phyloP scores from a whole-genome alignment of 2,888 invertebrate species.

The Hedya salicella region DNA sequence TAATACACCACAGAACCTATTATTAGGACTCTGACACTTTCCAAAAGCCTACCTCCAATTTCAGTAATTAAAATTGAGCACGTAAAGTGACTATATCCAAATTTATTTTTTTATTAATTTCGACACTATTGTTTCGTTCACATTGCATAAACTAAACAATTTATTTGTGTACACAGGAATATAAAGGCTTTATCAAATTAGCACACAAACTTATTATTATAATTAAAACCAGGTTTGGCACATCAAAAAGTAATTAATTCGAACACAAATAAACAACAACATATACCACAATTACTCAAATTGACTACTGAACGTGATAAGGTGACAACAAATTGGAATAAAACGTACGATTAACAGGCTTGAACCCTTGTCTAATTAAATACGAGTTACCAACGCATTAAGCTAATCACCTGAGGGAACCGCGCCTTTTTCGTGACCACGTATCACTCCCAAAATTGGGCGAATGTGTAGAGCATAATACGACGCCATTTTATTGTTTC shows the following conservation, averaged over 20 bases:
- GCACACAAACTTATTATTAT: background rate
- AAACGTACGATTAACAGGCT: constrained; percentile 23
- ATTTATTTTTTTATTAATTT: too few species aligned
- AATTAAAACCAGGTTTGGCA: constrained; percentile 1
- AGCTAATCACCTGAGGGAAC: constrained; percentile 59
- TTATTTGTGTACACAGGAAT: too few species aligned
- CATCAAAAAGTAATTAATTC: constrained; percentile 21
- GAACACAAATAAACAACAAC: constrained; percentile 26
- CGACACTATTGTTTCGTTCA: too few species aligned
- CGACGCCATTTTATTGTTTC: constrained; percentile 2
- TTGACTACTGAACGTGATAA: constrained; percentile 26
- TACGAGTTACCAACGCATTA: constrained; percentile 62
- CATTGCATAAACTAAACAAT: too few species aligned
- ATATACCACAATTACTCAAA: constrained; percentile 35
- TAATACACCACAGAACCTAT: too few species aligned
- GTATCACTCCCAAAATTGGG: constrained; percentile 35
- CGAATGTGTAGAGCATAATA: constrained; percentile 3
- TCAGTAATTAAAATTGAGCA: too few species aligned
- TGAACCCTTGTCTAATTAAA: constrained; percentile 39
- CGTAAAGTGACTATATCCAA: too few species aligned
- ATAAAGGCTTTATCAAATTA: too few species aligned
- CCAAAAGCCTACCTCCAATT: too few species aligned
- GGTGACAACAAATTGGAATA: constrained; percentile 16
- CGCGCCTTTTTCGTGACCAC: constrained; percentile 36
- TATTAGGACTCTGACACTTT: too few species aligned